Percentiles rank a stretch among this genome's conserved stretches.
phyloP scores from a whole-genome alignment of 37 sponge, comb jelly and placozoan species.

The Ephydatia muelleri region DNA sequence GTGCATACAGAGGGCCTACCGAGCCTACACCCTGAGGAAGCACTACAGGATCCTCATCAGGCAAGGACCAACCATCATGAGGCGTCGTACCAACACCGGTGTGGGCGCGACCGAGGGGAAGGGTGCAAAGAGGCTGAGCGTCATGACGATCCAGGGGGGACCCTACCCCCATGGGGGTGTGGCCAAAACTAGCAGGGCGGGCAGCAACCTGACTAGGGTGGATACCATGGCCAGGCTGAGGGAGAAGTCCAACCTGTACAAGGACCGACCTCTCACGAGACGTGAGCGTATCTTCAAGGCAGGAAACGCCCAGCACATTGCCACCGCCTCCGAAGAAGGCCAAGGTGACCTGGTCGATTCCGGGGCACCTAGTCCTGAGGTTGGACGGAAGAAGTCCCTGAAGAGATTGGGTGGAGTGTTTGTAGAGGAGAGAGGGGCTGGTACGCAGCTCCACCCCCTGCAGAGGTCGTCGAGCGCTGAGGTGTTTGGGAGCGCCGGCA shows the following conservation, averaged over 20 bases:
- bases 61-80: not conserved
- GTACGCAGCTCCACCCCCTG: not conserved
- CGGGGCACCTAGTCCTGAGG: not conserved
- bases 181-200: not conserved
- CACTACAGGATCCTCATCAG: not conserved
- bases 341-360: too few species aligned
- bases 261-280: not conserved
- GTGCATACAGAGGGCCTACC: conserved; percentile 59
- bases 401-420: not conserved
- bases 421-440: not conserved
- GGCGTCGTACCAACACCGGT: not conserved
- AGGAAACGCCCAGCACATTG: not conserved
- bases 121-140: not conserved
- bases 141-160: not conserved
- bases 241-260: not conserved
- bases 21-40: conserved; percentile 20
- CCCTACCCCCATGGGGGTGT: not conserved
- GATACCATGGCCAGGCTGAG: not conserved
- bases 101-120: not conserved
- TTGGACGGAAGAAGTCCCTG: not conserved
- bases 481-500: not conserved
- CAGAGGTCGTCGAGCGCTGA: not conserved
- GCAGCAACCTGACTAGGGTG: not conserved
- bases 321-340: too few species aligned
- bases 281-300: not conserved